Base-by-base conservation (phyloP, 2,888 invertebrate species). In the Erannis defoliaria region DNA sequence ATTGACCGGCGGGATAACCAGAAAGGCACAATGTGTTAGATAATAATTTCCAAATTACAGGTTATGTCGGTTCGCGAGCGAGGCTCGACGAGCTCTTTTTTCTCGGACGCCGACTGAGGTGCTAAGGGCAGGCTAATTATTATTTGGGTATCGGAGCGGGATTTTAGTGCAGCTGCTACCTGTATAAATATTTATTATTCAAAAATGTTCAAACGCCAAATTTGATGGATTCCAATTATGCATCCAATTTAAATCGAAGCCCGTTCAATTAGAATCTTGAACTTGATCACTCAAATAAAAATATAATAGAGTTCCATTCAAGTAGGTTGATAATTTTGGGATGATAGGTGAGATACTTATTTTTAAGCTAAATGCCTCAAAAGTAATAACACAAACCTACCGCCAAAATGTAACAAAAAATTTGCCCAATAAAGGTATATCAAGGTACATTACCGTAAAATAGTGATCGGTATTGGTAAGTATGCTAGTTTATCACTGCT, bases 11-110 rank as follows among this genome's bases (percentile, higher is more conserved):
- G 93, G 92, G 93, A 93, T 91, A 92, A 90, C 89, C 92, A 92
- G 90, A 93, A 92, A 93, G 93, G 92, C 93, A 92, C 91, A 93
- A 93, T 93, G 92, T 93, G 93, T 93, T 93, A 93, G 92, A 93
- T 92, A 92, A 92, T 92, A 92, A 93, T 92, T 93, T 93, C 91
- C 91, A 92, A 93, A 92, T 93, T 93, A 92, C 88, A 91, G 92
- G 93, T 91, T 92, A 83, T 86, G 90, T 86, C 81, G 84, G 90
- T 90, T 90, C 84, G 90, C 90, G 86, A 86, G 88, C 62, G 62
- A 86, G 86, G 77, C 79, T 82, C 85, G 84, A 73, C 79, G 78
- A 80, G 79, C 72, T 85, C 86, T 89, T 90, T 91, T 90, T 90
- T 88, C 87, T 85, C 79, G 79, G 70, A 81, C 83, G 82, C 87